Conservation (phyloP, 2,797 vertebrate species). For the Pseudochirops corinnae region DNA sequence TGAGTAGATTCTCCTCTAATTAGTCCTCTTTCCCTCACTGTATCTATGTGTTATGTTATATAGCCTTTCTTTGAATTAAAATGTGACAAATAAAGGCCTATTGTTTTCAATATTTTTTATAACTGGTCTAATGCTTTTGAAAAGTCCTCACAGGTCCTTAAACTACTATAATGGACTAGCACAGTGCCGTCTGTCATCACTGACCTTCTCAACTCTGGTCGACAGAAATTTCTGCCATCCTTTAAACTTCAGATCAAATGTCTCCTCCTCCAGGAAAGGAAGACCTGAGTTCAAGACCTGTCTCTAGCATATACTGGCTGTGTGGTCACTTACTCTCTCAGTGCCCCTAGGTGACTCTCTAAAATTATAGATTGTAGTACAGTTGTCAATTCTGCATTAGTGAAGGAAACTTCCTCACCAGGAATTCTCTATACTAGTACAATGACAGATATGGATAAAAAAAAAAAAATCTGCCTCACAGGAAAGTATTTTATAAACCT, state of each 20-base stretch:
- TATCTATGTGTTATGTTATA: not conserved
- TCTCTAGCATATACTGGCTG: not conserved
- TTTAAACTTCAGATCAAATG: constrained; percentile 23
- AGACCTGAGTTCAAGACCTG: not conserved
- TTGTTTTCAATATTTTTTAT: not conserved
- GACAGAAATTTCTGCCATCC: not conserved
- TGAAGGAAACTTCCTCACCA: not conserved
- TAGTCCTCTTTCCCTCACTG: not conserved
- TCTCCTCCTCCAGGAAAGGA: not conserved
- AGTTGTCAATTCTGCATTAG: not conserved
- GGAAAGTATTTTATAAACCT: not conserved
- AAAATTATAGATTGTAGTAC: not conserved
- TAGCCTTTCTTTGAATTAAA: not conserved
- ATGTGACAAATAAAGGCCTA: not conserved
- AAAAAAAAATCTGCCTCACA: not conserved
- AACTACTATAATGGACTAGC: not conserved
- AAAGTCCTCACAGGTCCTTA: not conserved
- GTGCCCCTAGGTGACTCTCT: not conserved
- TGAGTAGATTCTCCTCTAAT: not conserved
- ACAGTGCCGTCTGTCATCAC: not conserved
- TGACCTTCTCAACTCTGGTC: not conserved
- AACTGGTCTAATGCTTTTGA: not conserved
- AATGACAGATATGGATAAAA: not conserved
- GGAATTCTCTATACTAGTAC: not conserved
- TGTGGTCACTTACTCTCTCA: not conserved